Evolutionary conservation across 2,888 invertebrate genomes (phyloP), one percentile per base, ranked within the genome.

Genomic region (Eristalinus aeneus): DNA sequence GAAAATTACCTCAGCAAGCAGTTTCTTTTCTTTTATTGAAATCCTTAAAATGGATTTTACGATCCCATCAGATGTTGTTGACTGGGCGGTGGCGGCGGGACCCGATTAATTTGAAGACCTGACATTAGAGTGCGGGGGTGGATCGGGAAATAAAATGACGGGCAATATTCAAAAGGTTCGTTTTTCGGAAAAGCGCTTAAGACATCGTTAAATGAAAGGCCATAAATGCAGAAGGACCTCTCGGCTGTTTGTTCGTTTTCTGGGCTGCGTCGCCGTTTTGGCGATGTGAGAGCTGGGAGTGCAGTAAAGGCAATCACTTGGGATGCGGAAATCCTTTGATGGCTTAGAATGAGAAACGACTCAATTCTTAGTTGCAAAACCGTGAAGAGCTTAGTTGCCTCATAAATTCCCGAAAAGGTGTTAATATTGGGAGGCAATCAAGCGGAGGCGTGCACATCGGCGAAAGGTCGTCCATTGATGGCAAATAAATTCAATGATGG

Each of bases 1-100:
- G 68, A 85, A 76, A 81, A 81, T 85, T 85, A 76, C 76, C 67
- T 73, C 54, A 64, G 72, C 53, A 65, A 75, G 72, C 64, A 64
- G 68, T 81, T 82, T 60, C 69, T 64, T 77, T 73, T 85, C 72
- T 81, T 79, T 67, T 80, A 79, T 78, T 82, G 77, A 74, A 82
- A 78, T 84, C 74, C 78, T 84, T 84, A 74, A 68, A 74, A 74
- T 36, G 73, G 73, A 81, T 86, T 78, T 82, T 86, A 86, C 63
- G 82, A 82, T 82, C 73, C 69, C 77, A 82, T 86, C 86, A 78
- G 86, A 86, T 86, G 86, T 67, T 82, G 82, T 78, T 82, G 82
- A 86, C 74, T 82, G 74, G 69, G 81, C 77, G 71, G 56, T 32
- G 74, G 36, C 8, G 58, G 69, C n/a, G n/a, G 16, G 8, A 63